A percentile compares a stretch with the other conserved stretches of the same genome.
Evolutionary conservation across 2,113 vertebrate genomes (phyloP).

Genomic region (Sitta europaea): DNA sequence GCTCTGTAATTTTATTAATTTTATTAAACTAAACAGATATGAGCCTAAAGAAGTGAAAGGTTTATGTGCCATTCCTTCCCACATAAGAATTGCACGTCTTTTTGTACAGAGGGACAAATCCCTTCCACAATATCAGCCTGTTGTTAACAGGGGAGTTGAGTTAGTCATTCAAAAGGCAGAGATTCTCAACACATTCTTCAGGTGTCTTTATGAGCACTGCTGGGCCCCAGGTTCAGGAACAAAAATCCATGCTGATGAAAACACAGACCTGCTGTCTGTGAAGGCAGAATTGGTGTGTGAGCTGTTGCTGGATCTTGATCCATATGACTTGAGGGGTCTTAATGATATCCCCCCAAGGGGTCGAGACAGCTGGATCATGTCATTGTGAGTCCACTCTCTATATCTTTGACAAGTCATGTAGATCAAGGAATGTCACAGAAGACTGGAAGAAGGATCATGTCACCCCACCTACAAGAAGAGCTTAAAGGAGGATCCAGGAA

Average conservation of each 20-base stretch:
- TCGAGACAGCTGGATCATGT: background rate
- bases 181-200: background rate
- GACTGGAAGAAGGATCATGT: background rate
- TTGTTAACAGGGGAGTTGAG: background rate
- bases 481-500: background rate
- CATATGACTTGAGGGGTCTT: rapidly evolving
- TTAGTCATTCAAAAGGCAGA: background rate
- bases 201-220: background rate
- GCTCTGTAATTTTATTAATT: background rate
- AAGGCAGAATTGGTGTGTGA: background rate
- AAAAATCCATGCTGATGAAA: background rate
- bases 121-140: background rate
- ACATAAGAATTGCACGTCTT: background rate
- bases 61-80: background rate
- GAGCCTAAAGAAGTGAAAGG: background rate
- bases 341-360: rapidly evolving
- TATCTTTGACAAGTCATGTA: background rate
- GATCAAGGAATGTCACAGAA: background rate
- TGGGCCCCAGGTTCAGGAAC: rapidly evolving
- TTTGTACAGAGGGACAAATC: background rate
- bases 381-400: background rate
- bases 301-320: background rate
- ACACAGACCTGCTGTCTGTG: background rate
- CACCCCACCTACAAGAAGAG: background rate
- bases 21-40: background rate